These are phyloP conservation scores for Charina bottae DNA, from an alignment of 2,113 vertebrate species.

Conservation along the genomic window DNA sequence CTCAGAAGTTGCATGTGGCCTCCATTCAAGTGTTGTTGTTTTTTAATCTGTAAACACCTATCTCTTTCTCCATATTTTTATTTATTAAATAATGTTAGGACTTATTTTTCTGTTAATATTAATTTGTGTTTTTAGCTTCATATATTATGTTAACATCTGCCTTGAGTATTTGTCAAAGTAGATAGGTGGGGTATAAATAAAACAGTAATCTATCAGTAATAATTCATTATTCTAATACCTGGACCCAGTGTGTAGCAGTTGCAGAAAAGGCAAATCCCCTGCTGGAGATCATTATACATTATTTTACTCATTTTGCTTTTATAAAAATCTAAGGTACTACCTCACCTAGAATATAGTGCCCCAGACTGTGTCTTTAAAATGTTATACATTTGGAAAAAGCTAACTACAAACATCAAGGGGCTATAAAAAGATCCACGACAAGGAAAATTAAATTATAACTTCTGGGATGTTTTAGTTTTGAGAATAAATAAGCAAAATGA, in stretches of 20 bases:
- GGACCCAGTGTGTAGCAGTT: neutral
- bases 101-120: neutral
- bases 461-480: neutral
- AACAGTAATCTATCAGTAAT: neutral
- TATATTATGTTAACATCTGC: neutral
- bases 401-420: neutral
- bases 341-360: neutral
- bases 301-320: neutral
- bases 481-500: neutral
- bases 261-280: neutral
- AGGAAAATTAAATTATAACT: too few species aligned
- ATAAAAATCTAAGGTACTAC: neutral
- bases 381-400: neutral
- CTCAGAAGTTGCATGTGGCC: neutral
- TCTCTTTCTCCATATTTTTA: neutral
- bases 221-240: neutral
- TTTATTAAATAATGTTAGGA: neutral
- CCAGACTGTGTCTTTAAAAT: neutral
- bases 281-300: neutral
- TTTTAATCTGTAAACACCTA: neutral
- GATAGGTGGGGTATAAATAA: neutral
- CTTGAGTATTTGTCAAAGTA: neutral
- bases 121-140: neutral
- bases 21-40: neutral
- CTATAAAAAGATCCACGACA: neutral